phyloP scores from a whole-genome alignment of 2,797 vertebrate species.

The Lophius americanus region DNA sequence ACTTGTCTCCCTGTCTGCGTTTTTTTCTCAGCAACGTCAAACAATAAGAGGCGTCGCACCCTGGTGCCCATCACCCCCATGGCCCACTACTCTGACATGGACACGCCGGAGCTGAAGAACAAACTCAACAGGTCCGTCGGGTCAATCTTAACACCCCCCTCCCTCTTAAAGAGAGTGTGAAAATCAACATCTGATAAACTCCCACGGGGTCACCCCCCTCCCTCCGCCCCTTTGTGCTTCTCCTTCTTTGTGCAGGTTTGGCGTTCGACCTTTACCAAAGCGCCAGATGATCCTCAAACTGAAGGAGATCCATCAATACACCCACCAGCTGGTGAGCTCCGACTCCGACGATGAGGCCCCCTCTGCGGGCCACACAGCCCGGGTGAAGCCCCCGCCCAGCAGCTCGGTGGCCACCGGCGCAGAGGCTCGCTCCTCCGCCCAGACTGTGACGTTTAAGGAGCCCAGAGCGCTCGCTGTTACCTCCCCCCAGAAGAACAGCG shows the following conservation, averaged over 20 bases:
- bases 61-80: slow-evolving; percentile 89
- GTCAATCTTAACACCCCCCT: slow-evolving; percentile 1
- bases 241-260: slow-evolving; percentile 82
- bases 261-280: slow-evolving; percentile 92
- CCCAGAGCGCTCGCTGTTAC: slow-evolving; percentile 49
- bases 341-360: slow-evolving; percentile 82
- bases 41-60: slow-evolving; percentile 55
- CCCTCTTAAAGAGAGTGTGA: background rate
- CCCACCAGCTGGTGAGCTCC: slow-evolving; percentile 87
- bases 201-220: slow-evolving; percentile 5
- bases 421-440: slow-evolving; percentile 14
- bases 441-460: slow-evolving; percentile 64
- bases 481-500: slow-evolving; percentile 39
- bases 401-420: background rate
- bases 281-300: slow-evolving; percentile 96
- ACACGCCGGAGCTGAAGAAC: slow-evolving; percentile 93
- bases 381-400: slow-evolving; percentile 17
- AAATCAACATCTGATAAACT: slow-evolving; percentile 33
- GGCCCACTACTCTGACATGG: slow-evolving; percentile 93
- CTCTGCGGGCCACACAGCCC: slow-evolving; percentile 9
- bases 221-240: background rate
- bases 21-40: slow-evolving; percentile 55
- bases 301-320: slow-evolving; percentile 97
- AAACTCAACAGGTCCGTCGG: slow-evolving; percentile 87
- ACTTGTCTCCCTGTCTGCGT: slow-evolving; percentile 4